Base-by-base conservation (phyloP, 2,797 vertebrate species). In the Bufotes viridis region DNA sequence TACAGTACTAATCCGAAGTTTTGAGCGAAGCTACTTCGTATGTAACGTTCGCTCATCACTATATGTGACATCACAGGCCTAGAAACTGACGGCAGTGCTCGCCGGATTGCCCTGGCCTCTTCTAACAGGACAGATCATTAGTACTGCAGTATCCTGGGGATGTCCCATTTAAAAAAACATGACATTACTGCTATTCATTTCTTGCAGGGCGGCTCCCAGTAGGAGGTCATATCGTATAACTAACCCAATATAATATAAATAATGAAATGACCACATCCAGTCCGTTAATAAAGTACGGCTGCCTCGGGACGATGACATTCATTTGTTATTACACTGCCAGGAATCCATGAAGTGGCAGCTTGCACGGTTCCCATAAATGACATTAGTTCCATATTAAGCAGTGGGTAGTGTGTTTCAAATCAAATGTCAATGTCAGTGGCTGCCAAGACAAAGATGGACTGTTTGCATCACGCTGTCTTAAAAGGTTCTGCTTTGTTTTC, bases 401-500 rank as follows among this genome's bases (percentile, higher is more conserved):
- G 12, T 58, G 85, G 69, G 53, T 80, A 80, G 69, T 81, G 42
- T 84, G 78, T 76, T 78, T 81, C 51, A 65, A 87, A 81, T 57
- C 82, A 87, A 87, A 76, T 70, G 63, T 85, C 76, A 84, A 60
- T 87, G 58, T 81, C 15, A 65, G 51, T 29, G 74, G 17, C 63
- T 87, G 88, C 88, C 88, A 89, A 89, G 72, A 89, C 72, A 86
- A 89, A 89, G 88, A 89, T 5, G 75, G 74, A 70, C 53, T 72
- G 84, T 79, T 86, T 83, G 78, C 88, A 79, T 89, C 88, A 89
- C 42, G 88, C 88, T 89, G 88, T 89, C 80, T 75, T 86, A 76
- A 89, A 89, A 87, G 80, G 79, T 87, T 89, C 58, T 84, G 84
- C 84, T 84, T 79, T 72, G 84, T 87, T 87, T 87, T 60, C 72